Conservation (phyloP, 2,113 vertebrate species). For the Cochlearius cochlearius region DNA sequence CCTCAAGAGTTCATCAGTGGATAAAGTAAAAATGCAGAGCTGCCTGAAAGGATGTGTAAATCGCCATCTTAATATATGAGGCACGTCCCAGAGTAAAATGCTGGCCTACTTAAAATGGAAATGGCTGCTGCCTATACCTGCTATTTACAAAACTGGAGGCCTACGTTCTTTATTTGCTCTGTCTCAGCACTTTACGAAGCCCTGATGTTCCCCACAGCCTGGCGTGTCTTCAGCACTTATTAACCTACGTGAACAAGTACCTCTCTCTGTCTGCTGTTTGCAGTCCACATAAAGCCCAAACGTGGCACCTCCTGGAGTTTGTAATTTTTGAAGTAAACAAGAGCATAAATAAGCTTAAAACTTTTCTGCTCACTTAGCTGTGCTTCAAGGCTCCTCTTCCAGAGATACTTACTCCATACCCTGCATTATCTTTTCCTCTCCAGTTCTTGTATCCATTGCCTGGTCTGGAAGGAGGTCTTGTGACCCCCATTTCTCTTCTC, state of each 20-base stretch:
- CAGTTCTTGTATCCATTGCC: neutral
- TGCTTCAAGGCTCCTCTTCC: neutral
- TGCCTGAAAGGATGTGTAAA: constrained; percentile 42
- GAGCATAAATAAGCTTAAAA: neutral
- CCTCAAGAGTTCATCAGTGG: neutral
- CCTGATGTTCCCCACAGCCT: neutral
- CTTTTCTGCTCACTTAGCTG: neutral
- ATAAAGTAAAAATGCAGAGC: constrained; percentile 37
- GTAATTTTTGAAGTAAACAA: neutral
- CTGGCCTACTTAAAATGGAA: constrained; percentile 50
- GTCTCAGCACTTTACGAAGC: neutral
- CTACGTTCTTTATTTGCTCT: constrained; percentile 22
- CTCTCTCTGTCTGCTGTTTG: neutral
- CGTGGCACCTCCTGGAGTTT: neutral
- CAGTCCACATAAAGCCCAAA: neutral
- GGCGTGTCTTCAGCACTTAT: neutral
- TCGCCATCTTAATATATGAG: constrained; percentile 8
- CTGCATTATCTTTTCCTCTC: neutral
- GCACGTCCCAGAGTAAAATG: constrained; percentile 26
- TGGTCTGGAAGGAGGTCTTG: neutral
- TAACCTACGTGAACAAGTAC: neutral
- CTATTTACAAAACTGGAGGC: constrained; percentile 14
- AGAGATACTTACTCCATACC: neutral
- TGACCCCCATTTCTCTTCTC: neutral
- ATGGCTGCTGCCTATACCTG: neutral